Evolutionary conservation across 2,888 invertebrate species (phyloP), one percentile per base, ranked within the genome.

Genomic region (Hypercompe scribonia): DNA sequence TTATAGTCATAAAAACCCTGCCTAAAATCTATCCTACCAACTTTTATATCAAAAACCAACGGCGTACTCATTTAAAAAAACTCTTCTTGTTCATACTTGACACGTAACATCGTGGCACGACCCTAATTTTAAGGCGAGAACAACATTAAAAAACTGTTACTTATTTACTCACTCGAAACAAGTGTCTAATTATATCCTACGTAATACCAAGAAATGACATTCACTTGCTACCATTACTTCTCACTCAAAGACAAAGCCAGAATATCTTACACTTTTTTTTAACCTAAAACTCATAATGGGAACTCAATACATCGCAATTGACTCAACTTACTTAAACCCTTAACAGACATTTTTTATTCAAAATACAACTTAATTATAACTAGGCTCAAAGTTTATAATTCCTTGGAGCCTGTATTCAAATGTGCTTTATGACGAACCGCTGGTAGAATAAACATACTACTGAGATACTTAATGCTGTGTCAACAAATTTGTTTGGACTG

Each of bases 381-480:
- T 0, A 0, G 0, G 0, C 24, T 39, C 10, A 78, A 21, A 78
- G 76, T 70, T 69, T 21, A 70, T 11, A 36, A 76, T 71, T 11
- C 33, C 7, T 18, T 71, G 70, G 1, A 0, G 11, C 1, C 24
- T 71, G 39, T 21, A 1, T 74, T 71, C 64, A 72, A 72, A 73
- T 73, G 65, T 75, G 78, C 73, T 79, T 73, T 73, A 78, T 79
- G 79, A 80, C 81, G 73, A 70, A 42, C 73, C 75, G 75, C 71
- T 80, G 80, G 69, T 72, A 78, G 73, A 73, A 83, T 82, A 82
- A 89, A 90, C 74, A 89, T 69, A 83, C 89, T 89, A 89, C 90
- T 87, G 89, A 83, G 80, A 80, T 84, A 86, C 88, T 90, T 89
- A 90, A 90, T 89, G 89, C 85, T 87, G 76, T 77, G 90, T 88